These are phyloP conservation scores for Brachionus calyciflorus DNA, from an alignment of 1,140 invertebrate genomes.

Conservation along the genomic window DNA sequence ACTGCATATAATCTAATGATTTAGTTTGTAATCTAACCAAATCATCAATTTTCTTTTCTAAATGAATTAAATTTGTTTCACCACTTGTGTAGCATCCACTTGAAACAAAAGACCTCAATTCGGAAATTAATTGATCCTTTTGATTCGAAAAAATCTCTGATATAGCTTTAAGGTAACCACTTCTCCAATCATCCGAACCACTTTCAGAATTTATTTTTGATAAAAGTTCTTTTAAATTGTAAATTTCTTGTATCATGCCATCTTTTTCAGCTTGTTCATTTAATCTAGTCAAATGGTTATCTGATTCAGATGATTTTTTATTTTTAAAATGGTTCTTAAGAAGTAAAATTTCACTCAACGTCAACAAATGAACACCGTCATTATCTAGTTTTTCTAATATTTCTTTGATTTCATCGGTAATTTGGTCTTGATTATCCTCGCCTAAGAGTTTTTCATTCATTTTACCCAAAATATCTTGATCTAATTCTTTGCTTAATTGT, in stretches of 20 bases:
- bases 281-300: not conserved
- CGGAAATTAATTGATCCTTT: not conserved
- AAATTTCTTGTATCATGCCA: conserved; percentile 1
- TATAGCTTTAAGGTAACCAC: not conserved
- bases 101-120: conserved; percentile 23
- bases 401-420: conserved; percentile 9
- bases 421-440: not conserved
- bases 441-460: not conserved
- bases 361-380: conserved; percentile 21
- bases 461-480: conserved; percentile 9
- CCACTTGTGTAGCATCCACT: not conserved
- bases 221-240: conserved; percentile 20
- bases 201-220: not conserved
- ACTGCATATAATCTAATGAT: conserved; percentile 26
- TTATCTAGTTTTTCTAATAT: conserved; percentile 31
- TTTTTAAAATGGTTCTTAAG: conserved; percentile 22
- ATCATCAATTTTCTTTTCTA: conserved; percentile 35
- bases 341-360: conserved; percentile 23
- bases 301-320: not conserved
- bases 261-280: conserved; percentile 16
- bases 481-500: conserved; percentile 14
- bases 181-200: not conserved
- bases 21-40: not conserved
- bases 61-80: not conserved
- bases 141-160: conserved; percentile 8